Evolutionary conservation across 2,888 invertebrate genomes (phyloP), one percentile per base, ranked within the genome.

Genomic region (Phanerotoma sp.): DNA sequence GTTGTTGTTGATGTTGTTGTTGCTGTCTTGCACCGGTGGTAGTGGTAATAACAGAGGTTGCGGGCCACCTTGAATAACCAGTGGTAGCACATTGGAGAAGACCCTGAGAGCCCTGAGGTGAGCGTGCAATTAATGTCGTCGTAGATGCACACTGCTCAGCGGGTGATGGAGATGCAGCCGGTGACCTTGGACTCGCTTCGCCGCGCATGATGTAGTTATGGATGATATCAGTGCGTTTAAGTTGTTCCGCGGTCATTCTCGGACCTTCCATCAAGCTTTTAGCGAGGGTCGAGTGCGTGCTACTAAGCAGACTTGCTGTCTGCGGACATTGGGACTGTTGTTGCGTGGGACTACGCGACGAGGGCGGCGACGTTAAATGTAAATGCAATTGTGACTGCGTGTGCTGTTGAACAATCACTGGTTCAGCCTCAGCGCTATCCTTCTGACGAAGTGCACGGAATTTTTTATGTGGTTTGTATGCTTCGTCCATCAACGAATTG

Each of bases 401-500:
- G 13, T 18, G 54, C 77, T 74, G 49, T 78, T 76, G 50, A 40
- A 73, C 70, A 7, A 82, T 78, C 56, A 87, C 88, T 0, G 86
- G 84, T 68, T 87, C 86, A 3, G 90, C 89, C 70, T 91, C 91
- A 38, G 88, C 89, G 2, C 86, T 86, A 72, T 92, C 91, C 66
- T 91, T 89, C 58, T 83, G 82, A 21, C 91, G 82, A 73, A 92
- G 80, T 3, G 92, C 92, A 40, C 95, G 86, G 84, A 95, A 95
- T 78, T 95, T 95, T 79, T 95, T 95, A 82, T 95, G 95, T 58
- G 94, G 94, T 76, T 94, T 93, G 81, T 95, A 95, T 13, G 93
- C 93, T 79, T 93, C 94, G 76, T 94, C 93, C 93, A 95, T 94
- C 54, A 95, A 79, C 2, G 91, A 88, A 73, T 91, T 90, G 52